A percentile compares a stretch with the other conserved stretches of the same genome.
Evolutionary conservation across 2,113 vertebrate species (phyloP).

Genomic region (Lophura nycthemera): DNA sequence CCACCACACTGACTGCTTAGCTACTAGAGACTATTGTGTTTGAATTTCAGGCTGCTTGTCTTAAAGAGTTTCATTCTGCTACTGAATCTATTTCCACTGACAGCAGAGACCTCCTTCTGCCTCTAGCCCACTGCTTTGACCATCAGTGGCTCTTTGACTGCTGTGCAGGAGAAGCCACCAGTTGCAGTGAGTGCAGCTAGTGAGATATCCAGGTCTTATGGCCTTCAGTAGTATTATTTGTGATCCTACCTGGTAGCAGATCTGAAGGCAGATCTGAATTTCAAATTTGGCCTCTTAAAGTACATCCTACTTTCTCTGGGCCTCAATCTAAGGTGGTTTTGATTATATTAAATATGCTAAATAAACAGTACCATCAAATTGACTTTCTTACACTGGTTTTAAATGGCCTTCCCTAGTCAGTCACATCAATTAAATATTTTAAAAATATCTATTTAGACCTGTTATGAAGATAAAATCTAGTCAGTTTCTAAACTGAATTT

Average conservation of each 20-base stretch:
- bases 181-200: neutral
- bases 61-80: neutral
- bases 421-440: neutral
- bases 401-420: neutral
- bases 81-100: neutral
- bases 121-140: neutral
- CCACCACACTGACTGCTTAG: neutral
- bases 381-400: neutral
- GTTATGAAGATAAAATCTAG: neutral
- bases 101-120: neutral
- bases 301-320: neutral
- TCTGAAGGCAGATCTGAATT: neutral
- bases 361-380: neutral
- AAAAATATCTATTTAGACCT: neutral
- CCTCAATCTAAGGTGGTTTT: neutral
- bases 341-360: neutral
- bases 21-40: neutral
- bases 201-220: neutral
- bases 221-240: neutral
- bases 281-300: neutral
- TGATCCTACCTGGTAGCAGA: no score
- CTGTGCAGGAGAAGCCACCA: neutral
- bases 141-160: neutral
- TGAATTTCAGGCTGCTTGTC: neutral
- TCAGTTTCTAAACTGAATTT: neutral